Evolutionary conservation across 2,113 vertebrate genomes (phyloP), one percentile per base, ranked within the genome.

Genomic region (Sander vitreus): DNA sequence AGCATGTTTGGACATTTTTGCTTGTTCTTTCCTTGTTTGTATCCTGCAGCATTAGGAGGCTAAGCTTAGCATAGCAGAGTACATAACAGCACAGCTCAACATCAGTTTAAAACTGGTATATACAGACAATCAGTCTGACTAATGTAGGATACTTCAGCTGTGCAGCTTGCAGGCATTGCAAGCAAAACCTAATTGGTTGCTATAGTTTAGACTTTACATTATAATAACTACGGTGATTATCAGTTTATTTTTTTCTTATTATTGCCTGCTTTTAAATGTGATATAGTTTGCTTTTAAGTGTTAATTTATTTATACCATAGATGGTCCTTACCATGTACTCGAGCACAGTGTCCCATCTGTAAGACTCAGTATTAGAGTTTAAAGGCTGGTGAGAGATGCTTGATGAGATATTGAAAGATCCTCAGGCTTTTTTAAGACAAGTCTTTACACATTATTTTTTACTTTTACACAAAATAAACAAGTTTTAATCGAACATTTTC

Each of bases 1-100:
- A 11, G 47, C 73, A 62, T 73, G 63, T 88, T 88, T 74, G 60
- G 72, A 70, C 53, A 57, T 1, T 90, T 84, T 76, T 55, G 9
- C 78, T 89, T 23, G 39, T 86, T 81, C 76, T 63, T 76, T 75
- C 25, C 59, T 76, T 64, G 16, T 88, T 73, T 76, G 54, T 69
- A 16, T 80, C 78, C 64, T 66, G 73, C 73, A 73, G 78, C 6
- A 43, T 63, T 64, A 27, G 59, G 23, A 63, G 60, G 19, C 57
- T 15, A 50, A 74, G 47, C 21, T 27, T 74, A 68, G 62, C 59
- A 58, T 58, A 23, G 45, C 63, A 48, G 68, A 58, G 30, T 16
- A 10, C 47, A 63, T 53, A 51, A 63, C 21, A 45, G 30, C 57
- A 33, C 43, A 55, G 15, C 60, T 68, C 7, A 47, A 57, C 59